Evolutionary conservation across 2,888 invertebrate genomes (phyloP), one percentile per base, ranked within the genome.

Genomic region (Volucella bombylans): DNA sequence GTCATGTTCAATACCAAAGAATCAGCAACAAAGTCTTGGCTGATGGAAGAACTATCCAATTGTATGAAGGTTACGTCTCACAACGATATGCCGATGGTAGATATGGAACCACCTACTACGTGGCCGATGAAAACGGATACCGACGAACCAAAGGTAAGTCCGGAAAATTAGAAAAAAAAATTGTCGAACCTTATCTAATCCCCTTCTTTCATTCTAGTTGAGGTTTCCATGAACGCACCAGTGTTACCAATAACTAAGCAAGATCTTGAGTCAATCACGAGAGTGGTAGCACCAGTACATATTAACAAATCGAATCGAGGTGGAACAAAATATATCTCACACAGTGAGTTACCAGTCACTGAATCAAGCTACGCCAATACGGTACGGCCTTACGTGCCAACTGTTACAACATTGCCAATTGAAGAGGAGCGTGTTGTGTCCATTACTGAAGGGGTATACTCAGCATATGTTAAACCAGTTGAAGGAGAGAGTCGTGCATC

Each of bases 51-150:
- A 68, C 62, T 8, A 57, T 85, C 64, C 81, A 72, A 15, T 76
- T 81, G 4, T 81, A 62, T 18, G 76, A 76, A 65, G 85, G 85
- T 6, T 85, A 81, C 50, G 15, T 68, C 1, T 81, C 80, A 1
- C 39, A 72, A 9, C 43, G 67, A 11, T 68, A 57, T 45, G 65
- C 49, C 6, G 85, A 85, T 72, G 85, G 85, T 8, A 59, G 71
- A n/a, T 81, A 81, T 71, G 80, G 67, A 8, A 85, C 85, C 1
- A 57, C 49, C 10, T 81, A 85, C 41, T 85, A 85, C 10, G 50
- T 76, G 55, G 85, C 85, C 31, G 85, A 85, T 49, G 85, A 85
- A 47, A 85, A 85, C 45, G 85, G 85, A 18, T 85, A 76, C 12
- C 76, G 85, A 10, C 74, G 62, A 12, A 71, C 85, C 18, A 8